phyloP scores from a whole-genome alignment of 2,888 invertebrate species.

The Fragum whitleyi region DNA sequence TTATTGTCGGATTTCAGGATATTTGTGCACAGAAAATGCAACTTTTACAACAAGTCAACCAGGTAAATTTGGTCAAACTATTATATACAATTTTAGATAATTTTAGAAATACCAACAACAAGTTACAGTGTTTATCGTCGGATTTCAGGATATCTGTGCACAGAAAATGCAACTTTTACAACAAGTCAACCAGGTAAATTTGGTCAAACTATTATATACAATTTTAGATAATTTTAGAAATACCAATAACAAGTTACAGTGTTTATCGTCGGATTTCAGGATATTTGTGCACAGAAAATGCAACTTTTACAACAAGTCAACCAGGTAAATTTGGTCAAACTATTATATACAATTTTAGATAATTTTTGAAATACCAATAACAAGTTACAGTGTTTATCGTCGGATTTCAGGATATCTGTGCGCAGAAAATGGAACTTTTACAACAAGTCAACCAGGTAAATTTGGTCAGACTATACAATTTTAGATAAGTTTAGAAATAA shows the following conservation, averaged over 20 bases:
- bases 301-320: slow-evolving; percentile 83
- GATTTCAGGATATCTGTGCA: slow-evolving; percentile 81
- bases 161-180: slow-evolving; percentile 82
- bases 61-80: slow-evolving; percentile 75
- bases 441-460: slow-evolving; percentile 84
- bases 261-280: slow-evolving; percentile 83
- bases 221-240: background rate
- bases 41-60: slow-evolving; percentile 83
- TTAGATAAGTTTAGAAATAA: slow-evolving; percentile 81
- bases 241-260: slow-evolving; percentile 75
- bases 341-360: background rate
- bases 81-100: too few relatives aligned
- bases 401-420: slow-evolving; percentile 81
- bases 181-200: slow-evolving; percentile 84
- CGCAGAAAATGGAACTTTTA: slow-evolving; percentile 80
- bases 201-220: background rate
- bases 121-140: slow-evolving; percentile 84
- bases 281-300: slow-evolving; percentile 81
- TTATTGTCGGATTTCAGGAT: slow-evolving; percentile 83
- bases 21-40: slow-evolving; percentile 80
- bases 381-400: slow-evolving; percentile 83
- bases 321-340: too few relatives aligned
- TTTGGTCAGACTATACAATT: too few relatives aligned
- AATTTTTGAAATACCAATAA: too few relatives aligned
- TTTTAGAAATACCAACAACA: slow-evolving; percentile 84